Evolutionary conservation across 2,888 invertebrate genomes (phyloP).

Genomic region (Chrysopilus asiliformis): DNA sequence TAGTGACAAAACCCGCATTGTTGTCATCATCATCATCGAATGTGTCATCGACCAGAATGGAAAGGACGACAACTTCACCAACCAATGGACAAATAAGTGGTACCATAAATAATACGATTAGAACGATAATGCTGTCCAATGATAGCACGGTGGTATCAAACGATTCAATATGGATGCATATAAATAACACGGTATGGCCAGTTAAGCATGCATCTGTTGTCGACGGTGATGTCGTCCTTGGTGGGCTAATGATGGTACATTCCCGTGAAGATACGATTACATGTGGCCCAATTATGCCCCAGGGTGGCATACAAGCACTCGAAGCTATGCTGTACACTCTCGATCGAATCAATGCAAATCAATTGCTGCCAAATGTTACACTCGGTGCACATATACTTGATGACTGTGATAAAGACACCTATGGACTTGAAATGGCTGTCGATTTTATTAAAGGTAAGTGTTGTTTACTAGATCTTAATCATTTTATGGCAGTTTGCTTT

Average conservation of each 20-base stretch:
- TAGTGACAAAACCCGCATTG: too few species aligned
- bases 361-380: slow-evolving; percentile 59
- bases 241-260: slow-evolving; percentile 92
- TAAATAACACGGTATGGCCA: slow-evolving; percentile 45
- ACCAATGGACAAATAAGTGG: too few species aligned
- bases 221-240: slow-evolving; percentile 77
- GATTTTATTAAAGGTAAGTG: slow-evolving; percentile 89
- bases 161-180: slow-evolving; percentile 4
- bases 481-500: too few species aligned
- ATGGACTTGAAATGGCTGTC: slow-evolving; percentile 88
- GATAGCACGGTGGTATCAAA: too few species aligned
- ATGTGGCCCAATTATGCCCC: slow-evolving; percentile 89
- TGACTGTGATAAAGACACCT: slow-evolving; percentile 92
- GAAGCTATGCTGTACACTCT: slow-evolving; percentile 88
- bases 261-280: slow-evolving; percentile 76
- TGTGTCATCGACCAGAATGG: too few species aligned
- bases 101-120: too few species aligned
- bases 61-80: too few species aligned
- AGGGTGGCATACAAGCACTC: slow-evolving; percentile 77
- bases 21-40: too few species aligned
- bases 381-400: slow-evolving; percentile 83
- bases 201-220: slow-evolving; percentile 75
- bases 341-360: slow-evolving; percentile 58
- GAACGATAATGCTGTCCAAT: too few species aligned
- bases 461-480: not conserved